Base-by-base conservation (phyloP, 2,113 vertebrate genomes). In the Hyperopisus bebe region DNA sequence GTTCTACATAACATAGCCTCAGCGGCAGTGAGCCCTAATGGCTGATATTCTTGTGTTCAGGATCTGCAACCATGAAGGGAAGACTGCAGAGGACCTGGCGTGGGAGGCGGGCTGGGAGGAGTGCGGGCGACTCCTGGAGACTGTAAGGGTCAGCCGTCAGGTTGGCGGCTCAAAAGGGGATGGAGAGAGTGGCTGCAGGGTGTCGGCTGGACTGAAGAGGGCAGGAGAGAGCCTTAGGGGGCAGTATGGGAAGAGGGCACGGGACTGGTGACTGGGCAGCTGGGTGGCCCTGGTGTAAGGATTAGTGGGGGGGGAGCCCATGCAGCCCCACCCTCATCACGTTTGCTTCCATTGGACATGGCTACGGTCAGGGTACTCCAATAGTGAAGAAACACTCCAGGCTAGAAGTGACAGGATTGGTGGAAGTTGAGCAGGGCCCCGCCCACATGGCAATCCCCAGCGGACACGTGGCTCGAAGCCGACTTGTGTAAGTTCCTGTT, bases 61-160 rank as follows among this genome's bases (percentile, higher is more conserved):
- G 11, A 93, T 97, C 88, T 94, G 95, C 92, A 97, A 96, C 90
- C 95, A 94, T 58, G 94, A 94, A 0, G 96, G 96, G 35, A 94
- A 96, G 90, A 97, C 95, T 66, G 95, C 96, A 48, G 96, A 97
- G 94, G 96, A 96, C 42, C 92, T 97, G 0, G 96, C 96, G 0
- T 91, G 94, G 94, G 94, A 94, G 17, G 92, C 55, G 1, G 95
- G 96, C 58, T 96, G 95, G 94, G 90, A 92, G 50, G 94, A 96
- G 88, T 96, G 96, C 86, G 96, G 94, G 88, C 95, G 93, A 88
- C 96, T 96, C 92, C 95, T 97, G 39, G 94, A 89, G 84, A 92
- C 91, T 83, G 90, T 94, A 51, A 95, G 95, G 90, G 91, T 90
- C 17, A 95, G 91, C 19, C 94, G 91, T 88, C 92, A 89, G 86